Base-by-base conservation (phyloP, 2,797 vertebrate species). In the Phaenicophaeus curvirostris region DNA sequence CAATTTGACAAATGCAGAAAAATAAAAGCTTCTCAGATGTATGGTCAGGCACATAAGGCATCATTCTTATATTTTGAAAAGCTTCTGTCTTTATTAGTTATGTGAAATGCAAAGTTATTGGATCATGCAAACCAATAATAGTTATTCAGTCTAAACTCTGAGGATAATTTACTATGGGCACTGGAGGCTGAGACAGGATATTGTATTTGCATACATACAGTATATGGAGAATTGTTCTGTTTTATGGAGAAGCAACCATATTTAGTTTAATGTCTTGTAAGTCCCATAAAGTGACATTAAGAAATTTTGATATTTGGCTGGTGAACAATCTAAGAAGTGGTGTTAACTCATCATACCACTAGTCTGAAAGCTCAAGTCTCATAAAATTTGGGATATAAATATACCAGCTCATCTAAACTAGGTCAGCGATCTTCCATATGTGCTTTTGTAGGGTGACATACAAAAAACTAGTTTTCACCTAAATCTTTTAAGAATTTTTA, bases 221-320 rank as follows among this genome's bases (percentile, higher is more conserved):
- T 96, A 95, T 95, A 94, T 95, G 94, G 90, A 94, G 97, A 97
- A 94, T 89, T 95, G 87, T 96, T 96, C 95, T 96, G 93, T 97
- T 98, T 98, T 98, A 97, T 97, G 93, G 93, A 96, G 93, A 84
- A 95, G 96, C 95, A 97, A 97, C 97, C 97, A 96, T 97, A 97
- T 97, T 97, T 98, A 97, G 96, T 97, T 97, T 97, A 97, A 97
- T 98, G 97, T 98, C 96, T 97, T 98, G 96, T 97, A 97, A 96
- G 92, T 97, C 90, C 68, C 95, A 97, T 98, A 98, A 98, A 97
- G 96, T 84, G 93, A 79, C 96, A 97, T 98, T 97, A 96, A 94
- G 95, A 91, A 95, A 97, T 97, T 96, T 97, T 97, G 95, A 96
- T 98, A 94, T 97, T 96, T 98, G 97, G 91, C 95, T 97, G 92